Conservation (phyloP, 2,888 invertebrate genomes). For the Apantesis nais region DNA sequence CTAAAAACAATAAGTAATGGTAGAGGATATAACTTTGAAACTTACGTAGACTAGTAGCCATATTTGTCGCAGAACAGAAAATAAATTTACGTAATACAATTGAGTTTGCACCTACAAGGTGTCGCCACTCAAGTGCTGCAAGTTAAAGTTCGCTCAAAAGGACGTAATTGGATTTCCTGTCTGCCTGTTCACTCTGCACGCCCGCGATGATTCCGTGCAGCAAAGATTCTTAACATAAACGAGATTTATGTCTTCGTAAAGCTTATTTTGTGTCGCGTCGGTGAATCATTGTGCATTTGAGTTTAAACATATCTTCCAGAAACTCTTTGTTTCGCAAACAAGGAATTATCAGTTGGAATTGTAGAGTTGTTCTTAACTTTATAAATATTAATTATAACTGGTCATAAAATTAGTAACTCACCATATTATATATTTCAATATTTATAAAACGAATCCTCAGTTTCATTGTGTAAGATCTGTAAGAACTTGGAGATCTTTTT, state of each 20-base stretch:
- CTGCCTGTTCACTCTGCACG: constrained; percentile 20
- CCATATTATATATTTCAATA: no score
- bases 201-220: not conserved
- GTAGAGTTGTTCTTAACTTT: not conserved
- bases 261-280: not conserved
- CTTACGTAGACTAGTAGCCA: not conserved
- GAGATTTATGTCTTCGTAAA: constrained; percentile 15
- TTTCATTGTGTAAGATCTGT: no score
- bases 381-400: no score
- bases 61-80: not conserved
- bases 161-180: constrained; percentile 38
- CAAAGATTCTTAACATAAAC: constrained; percentile 20
- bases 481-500: no score
- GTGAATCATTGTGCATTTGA: not conserved
- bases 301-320: not conserved
- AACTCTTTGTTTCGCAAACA: constrained; percentile 1
- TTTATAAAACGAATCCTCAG: no score
- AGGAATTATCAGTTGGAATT: not conserved
- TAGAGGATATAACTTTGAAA: no score
- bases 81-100: not conserved
- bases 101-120: not conserved
- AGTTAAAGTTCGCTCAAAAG: constrained; percentile 21
- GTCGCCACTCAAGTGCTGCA: constrained; percentile 1
- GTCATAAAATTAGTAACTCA: no score
- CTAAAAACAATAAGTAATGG: no score